Percentiles rank a stretch among this genome's conserved stretches.
Conservation (phyloP, 2,113 vertebrate genomes). For the Elgaria multicarinata region DNA sequence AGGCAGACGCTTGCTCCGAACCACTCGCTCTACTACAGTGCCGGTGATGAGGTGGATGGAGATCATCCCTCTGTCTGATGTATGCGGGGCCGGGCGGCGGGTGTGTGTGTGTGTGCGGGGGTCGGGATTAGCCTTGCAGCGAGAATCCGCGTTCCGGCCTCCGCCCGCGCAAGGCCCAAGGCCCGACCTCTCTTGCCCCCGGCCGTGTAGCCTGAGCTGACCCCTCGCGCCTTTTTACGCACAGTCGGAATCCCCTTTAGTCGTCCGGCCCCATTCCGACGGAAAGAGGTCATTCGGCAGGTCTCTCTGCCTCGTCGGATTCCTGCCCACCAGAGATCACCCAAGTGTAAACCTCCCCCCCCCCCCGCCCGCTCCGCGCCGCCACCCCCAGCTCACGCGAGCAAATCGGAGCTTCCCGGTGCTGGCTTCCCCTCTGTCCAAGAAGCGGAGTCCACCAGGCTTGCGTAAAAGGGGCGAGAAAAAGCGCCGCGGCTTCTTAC, state of each 20-base stretch:
- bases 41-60: neutral
- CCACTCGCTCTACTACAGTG: neutral
- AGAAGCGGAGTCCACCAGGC: neutral
- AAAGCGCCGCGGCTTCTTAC: neutral
- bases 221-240: neutral
- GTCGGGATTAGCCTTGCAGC: neutral
- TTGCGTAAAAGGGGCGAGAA: neutral
- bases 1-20: no score
- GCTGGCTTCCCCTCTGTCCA: neutral
- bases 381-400: no score
- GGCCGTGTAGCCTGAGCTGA: neutral
- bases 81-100: neutral
- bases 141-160: neutral
- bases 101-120: neutral
- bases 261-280: neutral
- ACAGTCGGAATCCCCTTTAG: neutral
- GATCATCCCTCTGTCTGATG: no score
- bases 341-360: neutral
- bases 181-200: neutral
- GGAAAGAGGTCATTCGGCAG: neutral
- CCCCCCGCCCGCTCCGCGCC: no score
- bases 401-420: neutral
- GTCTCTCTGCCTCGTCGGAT: neutral
- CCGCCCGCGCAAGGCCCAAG: neutral
- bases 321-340: neutral